Evolutionary conservation across 1,140 invertebrate genomes (phyloP).

Genomic region (Cephus cinctus): DNA sequence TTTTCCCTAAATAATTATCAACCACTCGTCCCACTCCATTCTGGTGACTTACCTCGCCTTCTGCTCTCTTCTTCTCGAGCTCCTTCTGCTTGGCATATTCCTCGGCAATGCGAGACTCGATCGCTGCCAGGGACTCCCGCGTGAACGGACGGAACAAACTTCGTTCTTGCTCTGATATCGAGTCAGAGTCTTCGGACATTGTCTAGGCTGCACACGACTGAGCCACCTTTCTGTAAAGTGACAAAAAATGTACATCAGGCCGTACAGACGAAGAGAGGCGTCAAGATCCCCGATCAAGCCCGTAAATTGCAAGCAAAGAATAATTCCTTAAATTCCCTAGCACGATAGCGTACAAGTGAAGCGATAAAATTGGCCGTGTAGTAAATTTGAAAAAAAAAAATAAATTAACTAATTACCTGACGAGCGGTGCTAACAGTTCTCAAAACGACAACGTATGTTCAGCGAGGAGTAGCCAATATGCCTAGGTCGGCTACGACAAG

Average conservation of each 20-base stretch:
- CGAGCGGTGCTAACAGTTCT: conserved; percentile 56
- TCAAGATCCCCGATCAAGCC: not conserved
- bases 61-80: conserved; percentile 92
- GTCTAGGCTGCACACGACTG: conserved; percentile 57
- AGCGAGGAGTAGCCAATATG: conserved; percentile 40
- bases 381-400: conserved; percentile 8
- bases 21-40: no score
- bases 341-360: no score
- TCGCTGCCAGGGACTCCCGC: conserved; percentile 90
- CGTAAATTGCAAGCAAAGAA: not conserved
- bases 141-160: conserved; percentile 97
- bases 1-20: no score
- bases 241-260: not conserved
- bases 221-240: conserved; percentile 50
- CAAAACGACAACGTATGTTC: conserved; percentile 46
- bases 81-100: conserved; percentile 94
- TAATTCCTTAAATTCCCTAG: no score
- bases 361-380: no score
- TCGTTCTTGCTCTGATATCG: conserved; percentile 88
- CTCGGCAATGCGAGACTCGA: conserved; percentile 90
- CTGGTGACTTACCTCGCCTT: conserved; percentile 86
- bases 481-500: conserved; percentile 24
- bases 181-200: conserved; percentile 88
- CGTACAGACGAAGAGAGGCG: not conserved
- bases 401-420: conserved; percentile 28